A percentile compares a stretch with the other conserved stretches of the same genome.
phyloP scores from a whole-genome alignment of 2,888 invertebrate species.

The Eilema depressum region DNA sequence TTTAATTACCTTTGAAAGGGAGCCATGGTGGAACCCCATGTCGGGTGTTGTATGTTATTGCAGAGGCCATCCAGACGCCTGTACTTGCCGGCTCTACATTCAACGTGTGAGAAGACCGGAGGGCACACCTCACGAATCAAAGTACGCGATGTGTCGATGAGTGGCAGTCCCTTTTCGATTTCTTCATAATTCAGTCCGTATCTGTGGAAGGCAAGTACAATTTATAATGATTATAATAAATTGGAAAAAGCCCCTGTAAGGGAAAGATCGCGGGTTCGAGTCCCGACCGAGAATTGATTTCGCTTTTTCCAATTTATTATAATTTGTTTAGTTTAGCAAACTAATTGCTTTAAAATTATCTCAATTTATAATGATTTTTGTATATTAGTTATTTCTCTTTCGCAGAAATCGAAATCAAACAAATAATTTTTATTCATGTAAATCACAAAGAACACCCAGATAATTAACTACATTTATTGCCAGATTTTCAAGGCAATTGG shows the following conservation, averaged over 20 bases:
- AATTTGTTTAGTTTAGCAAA: no score
- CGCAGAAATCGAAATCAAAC: no score
- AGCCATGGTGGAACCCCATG: constrained; percentile 95
- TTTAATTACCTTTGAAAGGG: constrained; percentile 91
- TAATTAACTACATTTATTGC: no score
- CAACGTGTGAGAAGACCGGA: constrained; percentile 94
- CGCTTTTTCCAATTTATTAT: no score
- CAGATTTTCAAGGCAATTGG: no score
- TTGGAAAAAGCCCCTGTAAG: no score
- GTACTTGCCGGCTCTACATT: constrained; percentile 96
- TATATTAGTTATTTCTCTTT: neutral
- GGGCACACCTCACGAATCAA: constrained; percentile 95
- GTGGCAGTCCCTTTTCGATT: constrained; percentile 94
- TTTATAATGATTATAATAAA: neutral
- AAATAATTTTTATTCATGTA: no score
- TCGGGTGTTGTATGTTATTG: constrained; percentile 95
- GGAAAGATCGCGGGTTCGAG: no score
- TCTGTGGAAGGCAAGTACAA: constrained; percentile 73
- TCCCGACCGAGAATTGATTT: no score
- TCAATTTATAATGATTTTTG: neutral
- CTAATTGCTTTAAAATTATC: no score
- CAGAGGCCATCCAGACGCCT: constrained; percentile 95
- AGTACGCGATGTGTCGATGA: constrained; percentile 95
- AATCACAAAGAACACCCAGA: no score
- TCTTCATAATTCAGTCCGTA: constrained; percentile 95